Evolutionary conservation across 2,888 invertebrate genomes (phyloP).

Genomic region (Pandemis heparana): DNA sequence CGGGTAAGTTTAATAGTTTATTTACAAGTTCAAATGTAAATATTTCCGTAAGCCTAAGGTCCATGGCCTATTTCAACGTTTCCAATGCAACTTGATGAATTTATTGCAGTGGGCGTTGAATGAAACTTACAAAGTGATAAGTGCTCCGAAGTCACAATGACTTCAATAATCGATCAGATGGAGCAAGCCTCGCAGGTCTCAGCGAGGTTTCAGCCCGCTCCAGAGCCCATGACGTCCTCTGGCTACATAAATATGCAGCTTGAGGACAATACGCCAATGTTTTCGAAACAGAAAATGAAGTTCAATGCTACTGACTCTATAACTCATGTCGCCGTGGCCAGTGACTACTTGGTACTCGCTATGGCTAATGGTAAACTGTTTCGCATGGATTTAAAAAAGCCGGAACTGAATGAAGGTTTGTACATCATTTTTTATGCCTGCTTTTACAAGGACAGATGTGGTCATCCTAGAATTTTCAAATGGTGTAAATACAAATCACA

Average conservation of each 20-base stretch:
- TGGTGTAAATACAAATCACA: not conserved
- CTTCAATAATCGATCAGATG: slow-evolving; percentile 94
- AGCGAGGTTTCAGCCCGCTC: slow-evolving; percentile 67
- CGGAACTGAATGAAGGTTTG: slow-evolving; percentile 91
- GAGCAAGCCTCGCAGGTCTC: slow-evolving; percentile 90
- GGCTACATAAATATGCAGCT: slow-evolving; percentile 84
- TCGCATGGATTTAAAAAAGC: slow-evolving; percentile 92
- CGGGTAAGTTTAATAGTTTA: not conserved
- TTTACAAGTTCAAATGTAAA: not conserved
- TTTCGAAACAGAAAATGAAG: slow-evolving; percentile 93
- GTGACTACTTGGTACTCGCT: slow-evolving; percentile 92
- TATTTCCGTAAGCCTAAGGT: not conserved
- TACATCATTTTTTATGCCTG: slow-evolving; percentile 54
- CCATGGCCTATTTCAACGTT: not conserved
- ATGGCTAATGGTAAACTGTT: slow-evolving; percentile 93
- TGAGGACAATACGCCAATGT: slow-evolving; percentile 93
- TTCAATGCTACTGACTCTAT: slow-evolving; percentile 92
- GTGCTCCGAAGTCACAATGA: slow-evolving; percentile 82
- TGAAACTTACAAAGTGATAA: slow-evolving; percentile 22
- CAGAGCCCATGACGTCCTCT: slow-evolving; percentile 79
- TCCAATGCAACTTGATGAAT: not conserved
- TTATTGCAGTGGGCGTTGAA: slow-evolving; percentile 27
- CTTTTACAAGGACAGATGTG: not conserved
- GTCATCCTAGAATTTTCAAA: not conserved
- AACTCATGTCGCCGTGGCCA: slow-evolving; percentile 92